A percentile compares a stretch with the other conserved stretches of the same genome.
phyloP scores from a whole-genome alignment of 2,113 vertebrate genomes.

The Catharus minimus region DNA sequence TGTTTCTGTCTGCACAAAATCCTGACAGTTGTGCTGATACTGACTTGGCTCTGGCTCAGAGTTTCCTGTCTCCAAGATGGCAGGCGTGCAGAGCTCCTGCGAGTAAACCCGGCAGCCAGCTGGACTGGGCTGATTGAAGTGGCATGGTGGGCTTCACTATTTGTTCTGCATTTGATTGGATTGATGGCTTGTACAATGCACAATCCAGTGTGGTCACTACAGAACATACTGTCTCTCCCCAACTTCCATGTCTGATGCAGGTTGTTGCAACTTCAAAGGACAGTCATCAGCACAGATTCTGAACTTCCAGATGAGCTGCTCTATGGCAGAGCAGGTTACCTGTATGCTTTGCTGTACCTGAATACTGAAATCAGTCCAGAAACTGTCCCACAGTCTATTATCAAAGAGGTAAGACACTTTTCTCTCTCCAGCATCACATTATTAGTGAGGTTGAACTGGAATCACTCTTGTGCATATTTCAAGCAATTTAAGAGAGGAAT shows the following conservation, averaged over 20 bases:
- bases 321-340: constrained; percentile 90
- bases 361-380: constrained; percentile 86
- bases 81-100: not conserved
- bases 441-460: not conserved
- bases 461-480: not conserved
- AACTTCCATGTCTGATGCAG: constrained; percentile 65
- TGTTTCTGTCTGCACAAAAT: not conserved
- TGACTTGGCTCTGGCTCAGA: not conserved
- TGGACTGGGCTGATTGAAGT: not conserved
- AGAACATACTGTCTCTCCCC: not conserved
- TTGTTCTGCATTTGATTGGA: not conserved
- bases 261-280: constrained; percentile 88
- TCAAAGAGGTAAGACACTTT: constrained; percentile 81
- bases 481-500: not conserved
- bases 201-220: not conserved
- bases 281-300: constrained; percentile 78
- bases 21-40: not conserved
- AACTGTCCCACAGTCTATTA: constrained; percentile 78
- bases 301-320: constrained; percentile 93
- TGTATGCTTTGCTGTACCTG: constrained; percentile 90
- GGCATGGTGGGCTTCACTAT: fast-evolving
- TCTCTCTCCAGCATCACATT: not conserved
- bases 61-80: not conserved
- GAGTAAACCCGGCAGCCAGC: not conserved
- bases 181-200: not conserved